Evolutionary conservation across 2,888 invertebrate genomes (phyloP).

Genomic region (Amblyjoppa fuscipennis): DNA sequence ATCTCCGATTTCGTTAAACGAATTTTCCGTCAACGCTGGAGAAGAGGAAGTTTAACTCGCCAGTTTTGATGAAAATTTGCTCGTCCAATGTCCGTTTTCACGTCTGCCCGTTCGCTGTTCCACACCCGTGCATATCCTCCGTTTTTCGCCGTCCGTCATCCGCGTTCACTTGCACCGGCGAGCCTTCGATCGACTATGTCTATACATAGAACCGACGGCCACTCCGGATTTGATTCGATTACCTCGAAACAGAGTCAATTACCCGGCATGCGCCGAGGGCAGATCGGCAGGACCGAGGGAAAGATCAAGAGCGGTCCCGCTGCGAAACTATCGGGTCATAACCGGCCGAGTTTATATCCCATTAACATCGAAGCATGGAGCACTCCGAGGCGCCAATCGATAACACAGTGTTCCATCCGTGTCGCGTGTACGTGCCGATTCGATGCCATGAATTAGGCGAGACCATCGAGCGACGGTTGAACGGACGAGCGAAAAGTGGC

Average conservation of each 20-base stretch:
- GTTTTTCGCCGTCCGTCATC: background rate
- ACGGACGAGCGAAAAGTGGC: background rate
- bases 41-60: background rate
- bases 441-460: slow-evolving; percentile 4
- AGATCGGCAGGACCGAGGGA: slow-evolving; percentile 15
- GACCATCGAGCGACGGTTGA: background rate
- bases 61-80: background rate
- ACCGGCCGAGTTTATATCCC: slow-evolving; percentile 49
- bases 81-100: background rate
- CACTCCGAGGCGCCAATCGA: slow-evolving; percentile 32
- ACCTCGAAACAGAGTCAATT: slow-evolving; percentile 47
- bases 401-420: slow-evolving; percentile 1
- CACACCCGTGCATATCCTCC: background rate
- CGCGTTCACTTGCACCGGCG: background rate
- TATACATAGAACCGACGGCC: background rate
- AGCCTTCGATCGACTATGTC: background rate
- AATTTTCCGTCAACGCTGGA: background rate
- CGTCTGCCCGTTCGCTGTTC: background rate
- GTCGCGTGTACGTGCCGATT: background rate
- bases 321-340: slow-evolving; percentile 42
- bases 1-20: background rate
- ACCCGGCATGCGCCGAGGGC: slow-evolving; percentile 34
- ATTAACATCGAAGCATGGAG: slow-evolving; percentile 24
- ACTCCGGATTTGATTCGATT: slow-evolving; percentile 42
- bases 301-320: slow-evolving; percentile 28